Conservation (phyloP, 64 coral and sea anemone species). For the Cladopsammia gracilis region DNA sequence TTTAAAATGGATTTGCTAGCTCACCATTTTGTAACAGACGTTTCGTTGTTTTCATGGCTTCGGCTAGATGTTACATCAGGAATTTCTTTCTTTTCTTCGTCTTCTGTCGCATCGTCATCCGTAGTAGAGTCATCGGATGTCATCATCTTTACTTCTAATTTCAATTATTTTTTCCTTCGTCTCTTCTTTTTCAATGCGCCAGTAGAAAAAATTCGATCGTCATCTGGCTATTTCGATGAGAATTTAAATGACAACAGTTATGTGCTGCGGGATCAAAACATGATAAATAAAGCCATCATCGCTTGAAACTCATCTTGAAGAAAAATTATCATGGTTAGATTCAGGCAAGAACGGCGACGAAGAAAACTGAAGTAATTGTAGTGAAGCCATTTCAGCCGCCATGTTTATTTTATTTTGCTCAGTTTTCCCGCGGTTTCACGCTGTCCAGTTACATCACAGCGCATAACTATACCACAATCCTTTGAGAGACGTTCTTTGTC, state of each 20-base stretch:
- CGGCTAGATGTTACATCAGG: background rate
- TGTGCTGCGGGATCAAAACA: no score
- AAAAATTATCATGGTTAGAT: no score
- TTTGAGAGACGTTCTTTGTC: background rate
- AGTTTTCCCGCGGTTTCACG: conserved; percentile 19
- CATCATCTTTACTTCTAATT: background rate
- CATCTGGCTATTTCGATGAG: no score
- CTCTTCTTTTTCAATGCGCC: no score
- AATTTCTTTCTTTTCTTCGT: background rate
- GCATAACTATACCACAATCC: background rate
- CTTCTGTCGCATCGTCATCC: conserved; percentile 16
- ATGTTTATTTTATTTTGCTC: background rate
- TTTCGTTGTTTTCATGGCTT: background rate
- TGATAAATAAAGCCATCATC: no score
- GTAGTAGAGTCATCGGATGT: background rate
- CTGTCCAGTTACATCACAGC: background rate
- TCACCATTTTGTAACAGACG: background rate
- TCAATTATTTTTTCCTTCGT: no score
- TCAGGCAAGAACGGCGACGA: background rate
- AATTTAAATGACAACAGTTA: no score
- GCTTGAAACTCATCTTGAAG: background rate
- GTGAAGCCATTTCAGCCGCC: background rate
- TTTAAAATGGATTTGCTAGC: background rate
- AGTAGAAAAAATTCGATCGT: no score
- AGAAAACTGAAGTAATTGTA: no score